These are phyloP conservation scores for Temnothorax curvispinosus DNA, from an alignment of 1,140 invertebrate genomes.

Conservation along the genomic window DNA sequence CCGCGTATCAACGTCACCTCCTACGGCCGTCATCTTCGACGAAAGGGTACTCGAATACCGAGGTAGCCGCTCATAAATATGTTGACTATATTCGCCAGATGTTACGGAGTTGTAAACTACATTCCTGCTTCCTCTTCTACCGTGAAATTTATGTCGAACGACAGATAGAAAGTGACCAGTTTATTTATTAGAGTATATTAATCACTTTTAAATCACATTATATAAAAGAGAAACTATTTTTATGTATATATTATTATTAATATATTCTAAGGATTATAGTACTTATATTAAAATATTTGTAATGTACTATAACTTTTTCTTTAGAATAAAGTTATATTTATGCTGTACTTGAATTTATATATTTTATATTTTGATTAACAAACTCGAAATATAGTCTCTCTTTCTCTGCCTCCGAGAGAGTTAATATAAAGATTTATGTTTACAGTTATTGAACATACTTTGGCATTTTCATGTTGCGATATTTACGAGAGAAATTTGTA, in stretches of 20 bases:
- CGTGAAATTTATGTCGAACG: conserved; percentile 31
- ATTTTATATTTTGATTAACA: conserved; percentile 14
- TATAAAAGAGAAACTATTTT: conserved; percentile 6
- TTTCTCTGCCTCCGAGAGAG: not conserved
- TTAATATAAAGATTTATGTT: not conserved
- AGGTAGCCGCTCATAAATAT: conserved; percentile 46
- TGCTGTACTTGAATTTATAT: not conserved
- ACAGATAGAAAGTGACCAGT: not conserved
- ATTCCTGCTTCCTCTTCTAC: not conserved
- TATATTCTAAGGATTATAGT: not conserved
- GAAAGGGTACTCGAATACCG: conserved; percentile 35
- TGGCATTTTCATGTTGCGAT: not conserved
- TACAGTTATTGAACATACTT: not conserved
- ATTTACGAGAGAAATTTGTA: not conserved
- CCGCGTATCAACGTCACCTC: conserved; percentile 38
- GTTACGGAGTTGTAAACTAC: not conserved
- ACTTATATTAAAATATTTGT: not conserved
- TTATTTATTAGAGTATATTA: not conserved
- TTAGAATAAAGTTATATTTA: not conserved
- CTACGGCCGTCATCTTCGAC: conserved; percentile 30
- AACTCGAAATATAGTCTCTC: not conserved
- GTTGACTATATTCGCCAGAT: not conserved
- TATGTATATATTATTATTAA: not conserved
- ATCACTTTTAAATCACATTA: not conserved
- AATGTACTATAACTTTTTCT: not conserved